Base-by-base conservation (phyloP, 2,888 invertebrate species). In the Pegoplata infirma region DNA sequence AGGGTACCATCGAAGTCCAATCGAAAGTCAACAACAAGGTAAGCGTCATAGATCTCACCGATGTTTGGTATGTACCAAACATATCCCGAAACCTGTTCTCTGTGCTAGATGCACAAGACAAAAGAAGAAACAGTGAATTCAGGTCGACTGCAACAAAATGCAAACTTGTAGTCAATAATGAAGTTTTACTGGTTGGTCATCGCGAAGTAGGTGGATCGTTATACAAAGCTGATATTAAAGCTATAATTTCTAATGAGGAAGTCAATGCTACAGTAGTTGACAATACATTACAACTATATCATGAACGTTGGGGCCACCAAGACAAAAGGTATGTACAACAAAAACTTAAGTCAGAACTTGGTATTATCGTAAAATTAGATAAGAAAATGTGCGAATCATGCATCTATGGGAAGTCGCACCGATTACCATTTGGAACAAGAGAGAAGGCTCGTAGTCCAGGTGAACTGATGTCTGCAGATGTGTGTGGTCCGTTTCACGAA, bases 381-480 rank as follows among this genome's bases (percentile, higher is more conserved):
- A 19, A 16, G 0, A 46, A 51, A 32, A 1, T 23, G 14, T 55
- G 56, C 14, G 58, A 68, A 23, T 17, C 25, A 2, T 68, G 68
- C 14, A 4, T 32, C 17, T 56, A 74, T 55, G 61, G 69, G n/a
- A n/a, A n/a, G 19, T 55, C 36, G 21, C 58, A 69, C 49, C 32
- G 76, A 21, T 8, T 59, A 17, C 58, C 59, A 16, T 77, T 72
- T 47, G 61, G 56, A 23, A 67, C 51, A 17, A 53, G 66, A 61
- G 61, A 40, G 17, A 66, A 71, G 14, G 16, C 61, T 21, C 53
- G n/a, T 14, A 67, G 2, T 44, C 56, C 73, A 21, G 63, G 73
- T 16, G 69, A 79, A 17, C 21, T 75, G n/a, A 59, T 74, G 53
- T 71, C 74, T 23, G 59, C 51, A 5, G 69, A 69, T 53, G 74